These are phyloP conservation scores for Pangasius sanitwongsei DNA, from an alignment of 2,797 vertebrate species.

Conservation along the genomic window DNA sequence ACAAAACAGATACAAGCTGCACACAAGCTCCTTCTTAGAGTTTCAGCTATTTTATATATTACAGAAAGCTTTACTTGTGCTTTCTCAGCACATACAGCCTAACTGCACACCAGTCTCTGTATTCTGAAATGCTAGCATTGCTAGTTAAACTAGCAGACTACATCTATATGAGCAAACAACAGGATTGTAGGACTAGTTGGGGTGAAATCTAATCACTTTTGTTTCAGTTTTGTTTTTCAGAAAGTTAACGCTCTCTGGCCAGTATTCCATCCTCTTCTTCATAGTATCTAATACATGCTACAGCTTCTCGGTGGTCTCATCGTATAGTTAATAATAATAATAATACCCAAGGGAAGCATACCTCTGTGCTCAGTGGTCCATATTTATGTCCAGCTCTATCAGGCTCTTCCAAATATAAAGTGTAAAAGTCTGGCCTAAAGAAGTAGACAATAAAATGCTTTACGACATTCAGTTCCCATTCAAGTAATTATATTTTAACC, in stretches of 20 bases:
- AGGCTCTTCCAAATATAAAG: constrained; percentile 90
- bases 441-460: background rate
- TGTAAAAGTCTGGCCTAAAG: constrained; percentile 87
- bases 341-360: constrained; percentile 57
- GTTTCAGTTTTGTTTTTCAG: no score
- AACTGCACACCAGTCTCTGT: background rate
- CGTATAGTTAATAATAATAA: background rate
- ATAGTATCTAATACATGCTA: background rate
- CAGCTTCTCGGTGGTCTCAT: background rate
- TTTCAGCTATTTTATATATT: background rate
- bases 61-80: background rate
- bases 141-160: background rate
- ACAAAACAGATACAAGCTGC: background rate
- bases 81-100: background rate
- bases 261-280: background rate
- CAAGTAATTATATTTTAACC: background rate
- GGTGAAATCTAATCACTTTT: no score
- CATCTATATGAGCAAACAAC: background rate
- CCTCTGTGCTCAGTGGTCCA: constrained; percentile 84
- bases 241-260: no score
- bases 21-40: background rate
- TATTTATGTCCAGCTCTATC: constrained; percentile 83
- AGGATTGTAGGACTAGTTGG: background rate
- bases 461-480: background rate
- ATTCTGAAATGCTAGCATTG: background rate